Evolutionary conservation across 2,113 vertebrate species (phyloP), one percentile per base, ranked within the genome.

Genomic region (Albula glossodonta): DNA sequence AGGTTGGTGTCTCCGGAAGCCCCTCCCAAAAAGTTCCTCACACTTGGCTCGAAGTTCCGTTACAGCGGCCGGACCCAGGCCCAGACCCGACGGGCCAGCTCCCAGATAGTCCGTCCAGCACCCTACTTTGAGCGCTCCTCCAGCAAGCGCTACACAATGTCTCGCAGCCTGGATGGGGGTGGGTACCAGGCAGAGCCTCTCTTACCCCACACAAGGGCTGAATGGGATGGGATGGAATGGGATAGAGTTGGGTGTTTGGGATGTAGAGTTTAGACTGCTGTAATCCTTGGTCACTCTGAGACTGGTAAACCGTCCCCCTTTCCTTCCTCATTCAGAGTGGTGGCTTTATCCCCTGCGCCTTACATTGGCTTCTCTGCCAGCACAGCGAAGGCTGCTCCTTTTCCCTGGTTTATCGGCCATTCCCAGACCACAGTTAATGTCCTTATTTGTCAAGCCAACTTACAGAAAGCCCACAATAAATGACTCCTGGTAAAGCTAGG

Each of bases 11-110:
- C 97, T 78, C 98, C 98, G 0, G 98, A 99, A 93, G 97, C 96
- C 2, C 98, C 98, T 31, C 97, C 97, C 74, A 99, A 99, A 94
- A 98, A 98, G 93, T 99, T 99, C 93, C 96, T 99, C 51, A 97
- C 96, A 0, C 88, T 99, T 89, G 98, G 98, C 85, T 99, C 98
- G 85, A 99, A 99, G 95, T 99, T 99, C 53, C 97, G 98, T 82
- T 99, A 99, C 90, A 99, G 98, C 0, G 98, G 98, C 49, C 95
- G 98, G 80, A 99, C 98, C 0, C 98, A 99, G 90, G 97, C 98
- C 0, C 98, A 99, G 88, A 98, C 97, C 0, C 96, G 98, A 57
- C 93, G 97, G 91, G 98, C 98, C 88, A 99, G 98, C 0, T 96
- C 98, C 0, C 91, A 98, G 92, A 99, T 99, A 87, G 96, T 97